Conservation (phyloP, 2,113 vertebrate species). For the Bombycilla garrulus region DNA sequence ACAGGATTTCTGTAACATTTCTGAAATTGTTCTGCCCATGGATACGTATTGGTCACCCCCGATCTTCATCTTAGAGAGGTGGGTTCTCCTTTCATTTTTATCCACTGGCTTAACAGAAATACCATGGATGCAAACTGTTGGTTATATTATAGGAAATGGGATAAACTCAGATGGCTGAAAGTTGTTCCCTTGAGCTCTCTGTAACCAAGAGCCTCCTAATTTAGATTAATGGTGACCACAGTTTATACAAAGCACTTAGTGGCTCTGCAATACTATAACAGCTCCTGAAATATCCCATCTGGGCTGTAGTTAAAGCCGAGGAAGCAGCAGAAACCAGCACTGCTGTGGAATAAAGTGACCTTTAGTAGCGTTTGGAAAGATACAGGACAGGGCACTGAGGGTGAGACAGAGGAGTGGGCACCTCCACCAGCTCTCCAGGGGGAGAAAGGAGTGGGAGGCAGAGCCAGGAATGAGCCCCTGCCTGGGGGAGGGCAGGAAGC, state of each 20-base stretch:
- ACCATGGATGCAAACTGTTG: background rate
- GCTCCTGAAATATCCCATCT: background rate
- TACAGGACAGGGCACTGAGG: fast-evolving
- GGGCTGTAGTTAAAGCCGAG: background rate
- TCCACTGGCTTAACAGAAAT: background rate
- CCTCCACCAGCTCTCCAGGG: background rate
- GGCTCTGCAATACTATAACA: background rate
- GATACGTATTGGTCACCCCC: conserved; percentile 24
- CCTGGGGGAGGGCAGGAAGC: background rate
- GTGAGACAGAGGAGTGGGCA: background rate
- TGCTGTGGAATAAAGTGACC: background rate
- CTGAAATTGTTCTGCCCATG: conserved; percentile 26
- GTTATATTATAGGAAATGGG: background rate
- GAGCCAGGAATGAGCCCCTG: background rate
- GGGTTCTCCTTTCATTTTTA: background rate
- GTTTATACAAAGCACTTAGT: background rate
- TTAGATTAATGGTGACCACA: background rate
- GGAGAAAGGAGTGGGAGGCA: background rate
- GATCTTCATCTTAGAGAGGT: conserved; percentile 48
- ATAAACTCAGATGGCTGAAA: background rate
- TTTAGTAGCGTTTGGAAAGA: background rate
- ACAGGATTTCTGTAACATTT: conserved; percentile 57
- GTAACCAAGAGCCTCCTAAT: background rate
- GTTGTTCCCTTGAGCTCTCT: background rate
- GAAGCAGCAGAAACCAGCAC: background rate